Percentiles rank a stretch among this genome's conserved stretches.
These are phyloP conservation scores for Halichoeres trimaculatus DNA, from an alignment of 2,113 vertebrate genomes.

Conservation along the genomic window DNA sequence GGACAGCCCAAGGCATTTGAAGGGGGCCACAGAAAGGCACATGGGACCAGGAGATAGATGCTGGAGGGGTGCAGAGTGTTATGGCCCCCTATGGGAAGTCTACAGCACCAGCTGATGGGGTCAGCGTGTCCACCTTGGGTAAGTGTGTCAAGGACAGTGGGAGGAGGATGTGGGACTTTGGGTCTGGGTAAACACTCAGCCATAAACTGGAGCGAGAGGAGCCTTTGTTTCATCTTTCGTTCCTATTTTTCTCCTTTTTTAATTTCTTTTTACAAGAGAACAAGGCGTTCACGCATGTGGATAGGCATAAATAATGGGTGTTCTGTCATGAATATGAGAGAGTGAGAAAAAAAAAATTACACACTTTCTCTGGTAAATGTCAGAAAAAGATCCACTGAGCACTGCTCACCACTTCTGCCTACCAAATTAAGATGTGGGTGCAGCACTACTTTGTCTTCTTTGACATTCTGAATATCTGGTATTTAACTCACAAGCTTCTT, in stretches of 20 bases:
- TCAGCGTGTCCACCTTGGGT: slow-evolving; percentile 82
- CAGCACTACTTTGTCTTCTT: not conserved
- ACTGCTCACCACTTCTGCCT: slow-evolving; percentile 11
- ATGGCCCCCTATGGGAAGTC: slow-evolving; percentile 75
- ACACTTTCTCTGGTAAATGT: slow-evolving; percentile 28
- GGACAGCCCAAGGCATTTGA: slow-evolving; percentile 78
- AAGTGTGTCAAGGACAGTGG: slow-evolving; percentile 85
- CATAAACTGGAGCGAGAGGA: slow-evolving; percentile 44
- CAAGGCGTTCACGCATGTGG: slow-evolving; percentile 17
- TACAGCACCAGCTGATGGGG: slow-evolving; percentile 81
- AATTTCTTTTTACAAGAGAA: slow-evolving; percentile 14
- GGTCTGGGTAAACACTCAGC: slow-evolving; percentile 28
- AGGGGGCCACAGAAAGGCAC: slow-evolving; percentile 71
- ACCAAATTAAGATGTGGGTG: slow-evolving; percentile 11
- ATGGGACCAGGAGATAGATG: slow-evolving; percentile 83
- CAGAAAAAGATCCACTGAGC: slow-evolving; percentile 33
- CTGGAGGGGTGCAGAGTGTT: slow-evolving; percentile 71
- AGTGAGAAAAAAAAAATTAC: slow-evolving; percentile 14
- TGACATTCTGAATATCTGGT: slow-evolving; percentile 37
- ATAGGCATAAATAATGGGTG: slow-evolving; percentile 33
- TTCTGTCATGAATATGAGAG: slow-evolving; percentile 40
- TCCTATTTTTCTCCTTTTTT: not conserved
- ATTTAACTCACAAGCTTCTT: slow-evolving; percentile 13
- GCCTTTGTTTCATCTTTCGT: slow-evolving; percentile 29
- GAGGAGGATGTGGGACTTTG: slow-evolving; percentile 64